phyloP scores from a whole-genome alignment of 1,140 invertebrate species.

The Nymphalis io region DNA sequence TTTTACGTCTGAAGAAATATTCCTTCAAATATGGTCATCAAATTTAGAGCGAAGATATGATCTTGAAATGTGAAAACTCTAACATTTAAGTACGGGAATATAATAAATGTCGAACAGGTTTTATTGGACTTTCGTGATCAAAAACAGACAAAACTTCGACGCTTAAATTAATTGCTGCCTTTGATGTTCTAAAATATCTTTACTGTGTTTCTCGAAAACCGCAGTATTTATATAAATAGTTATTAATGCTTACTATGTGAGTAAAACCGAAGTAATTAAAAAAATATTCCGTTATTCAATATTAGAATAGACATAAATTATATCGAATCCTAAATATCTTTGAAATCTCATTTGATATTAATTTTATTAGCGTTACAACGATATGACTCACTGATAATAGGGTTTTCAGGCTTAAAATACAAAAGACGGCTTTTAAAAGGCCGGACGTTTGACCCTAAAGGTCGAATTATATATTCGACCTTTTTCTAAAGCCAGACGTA shows the following conservation, averaged over 20 bases:
- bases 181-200: slow-evolving; percentile 38
- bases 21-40: no score
- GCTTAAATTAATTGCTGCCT: slow-evolving; percentile 34
- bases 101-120: slow-evolving; percentile 11
- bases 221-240: slow-evolving; percentile 1
- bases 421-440: not conserved
- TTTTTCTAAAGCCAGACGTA: no score
- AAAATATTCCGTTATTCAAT: no score
- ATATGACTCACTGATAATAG: no score
- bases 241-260: not conserved
- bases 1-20: no score
- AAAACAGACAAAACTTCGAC: slow-evolving; percentile 34
- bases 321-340: no score
- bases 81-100: not conserved
- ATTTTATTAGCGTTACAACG: not conserved
- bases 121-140: slow-evolving; percentile 35
- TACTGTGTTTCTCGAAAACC: slow-evolving; percentile 2
- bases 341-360: no score
- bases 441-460: no score
- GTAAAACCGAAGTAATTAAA: not conserved
- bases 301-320: no score
- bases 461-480: no score
- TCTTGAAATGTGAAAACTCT: not conserved
- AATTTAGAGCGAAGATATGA: no score
- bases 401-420: no score